These are phyloP conservation scores for Cosmia trapezina DNA, from an alignment of 2,888 invertebrate species.

Conservation along the genomic window DNA sequence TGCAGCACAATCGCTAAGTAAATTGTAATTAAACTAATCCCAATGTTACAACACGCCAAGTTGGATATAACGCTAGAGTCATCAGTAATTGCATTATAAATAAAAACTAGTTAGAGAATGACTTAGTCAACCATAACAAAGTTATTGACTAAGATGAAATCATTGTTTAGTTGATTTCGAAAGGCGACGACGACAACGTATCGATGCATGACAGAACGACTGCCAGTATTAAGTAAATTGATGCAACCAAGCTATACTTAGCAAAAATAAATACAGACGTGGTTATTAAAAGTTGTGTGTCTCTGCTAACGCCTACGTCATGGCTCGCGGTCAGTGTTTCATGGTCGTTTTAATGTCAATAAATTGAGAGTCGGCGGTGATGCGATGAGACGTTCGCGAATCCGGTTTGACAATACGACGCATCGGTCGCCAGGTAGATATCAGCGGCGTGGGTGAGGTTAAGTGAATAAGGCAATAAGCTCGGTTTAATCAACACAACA, in stretches of 20 bases:
- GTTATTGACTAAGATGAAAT: conserved; percentile 71
- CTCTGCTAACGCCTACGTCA: conserved; percentile 53
- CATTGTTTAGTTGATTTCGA: conserved; percentile 73
- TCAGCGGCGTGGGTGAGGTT: conserved; percentile 77
- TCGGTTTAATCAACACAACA: conserved; percentile 89
- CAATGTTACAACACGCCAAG: conserved; percentile 70
- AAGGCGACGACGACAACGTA: conserved; percentile 68
- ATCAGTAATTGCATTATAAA: conserved; percentile 35
- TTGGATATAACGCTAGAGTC: conserved; percentile 65
- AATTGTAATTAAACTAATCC: conserved; percentile 71
- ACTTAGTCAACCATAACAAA: conserved; percentile 48
- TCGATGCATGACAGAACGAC: conserved; percentile 73
- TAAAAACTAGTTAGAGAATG: conserved; percentile 47
- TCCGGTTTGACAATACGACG: conserved; percentile 74
- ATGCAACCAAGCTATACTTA: conserved; percentile 64
- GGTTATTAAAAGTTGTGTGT: conserved; percentile 63
- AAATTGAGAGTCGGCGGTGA: conserved; percentile 71
- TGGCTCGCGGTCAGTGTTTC: conserved; percentile 74
- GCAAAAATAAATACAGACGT: conserved; percentile 57
- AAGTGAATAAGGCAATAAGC: conserved; percentile 89
- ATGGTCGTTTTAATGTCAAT: conserved; percentile 80
- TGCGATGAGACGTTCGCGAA: conserved; percentile 70
- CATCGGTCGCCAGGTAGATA: conserved; percentile 73
- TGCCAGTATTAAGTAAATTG: conserved; percentile 66
- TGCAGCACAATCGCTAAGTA: conserved; percentile 59